A percentile compares a stretch with the other conserved stretches of the same genome.
Conservation (phyloP, 1,140 invertebrate genomes). For the Ephestia elutella region DNA sequence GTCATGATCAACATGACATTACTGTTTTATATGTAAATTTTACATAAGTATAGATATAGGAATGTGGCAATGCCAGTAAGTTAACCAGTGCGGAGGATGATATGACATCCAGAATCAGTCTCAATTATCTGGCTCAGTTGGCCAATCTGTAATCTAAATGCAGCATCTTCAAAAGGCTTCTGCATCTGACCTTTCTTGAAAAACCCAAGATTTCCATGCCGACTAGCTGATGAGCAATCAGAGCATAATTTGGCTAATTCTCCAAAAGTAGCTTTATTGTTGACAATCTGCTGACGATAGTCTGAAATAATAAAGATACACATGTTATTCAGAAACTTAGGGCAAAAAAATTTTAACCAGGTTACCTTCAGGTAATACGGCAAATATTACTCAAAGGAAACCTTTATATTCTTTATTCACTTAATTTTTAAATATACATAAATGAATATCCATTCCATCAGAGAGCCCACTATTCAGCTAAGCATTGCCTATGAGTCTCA, state of each 20-base stretch:
- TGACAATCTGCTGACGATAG: conserved; percentile 86
- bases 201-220: conserved; percentile 92
- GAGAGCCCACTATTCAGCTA: too few species aligned
- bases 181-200: conserved; percentile 95
- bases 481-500: too few species aligned
- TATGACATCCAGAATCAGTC: conserved; percentile 96
- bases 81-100: conserved; percentile 93
- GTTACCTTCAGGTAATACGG: too few species aligned
- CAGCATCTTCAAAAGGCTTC: conserved; percentile 95
- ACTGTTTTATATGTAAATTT: too few species aligned
- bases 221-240: conserved; percentile 95
- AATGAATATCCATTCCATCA: too few species aligned
- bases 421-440: too few species aligned
- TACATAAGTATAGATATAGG: too few species aligned
- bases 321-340: not conserved
- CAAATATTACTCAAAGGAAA: too few species aligned
- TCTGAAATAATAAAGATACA: conserved; percentile 52
- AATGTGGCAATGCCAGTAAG: not conserved
- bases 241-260: conserved; percentile 91
- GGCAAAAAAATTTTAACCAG: too few species aligned
- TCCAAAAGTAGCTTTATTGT: conserved; percentile 85
- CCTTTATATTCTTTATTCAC: too few species aligned
- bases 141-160: conserved; percentile 92
- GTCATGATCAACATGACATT: too few species aligned
- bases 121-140: conserved; percentile 92